phyloP scores from a whole-genome alignment of 2,797 vertebrate genomes.

The Aphelocoma californica region DNA sequence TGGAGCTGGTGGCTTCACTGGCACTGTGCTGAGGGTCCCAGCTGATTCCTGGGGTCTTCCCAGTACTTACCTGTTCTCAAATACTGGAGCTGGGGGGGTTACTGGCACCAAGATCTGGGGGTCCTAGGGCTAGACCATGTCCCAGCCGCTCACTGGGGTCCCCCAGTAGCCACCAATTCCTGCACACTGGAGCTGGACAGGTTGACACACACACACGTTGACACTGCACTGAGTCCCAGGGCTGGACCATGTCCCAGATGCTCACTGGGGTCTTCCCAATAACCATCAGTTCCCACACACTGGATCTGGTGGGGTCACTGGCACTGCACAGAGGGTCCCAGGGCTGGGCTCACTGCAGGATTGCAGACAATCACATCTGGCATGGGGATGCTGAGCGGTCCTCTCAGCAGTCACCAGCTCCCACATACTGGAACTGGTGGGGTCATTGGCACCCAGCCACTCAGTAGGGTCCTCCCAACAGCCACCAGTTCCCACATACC shows the following conservation, averaged over 20 bases:
- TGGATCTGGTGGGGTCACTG: background rate
- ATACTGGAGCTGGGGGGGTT: background rate
- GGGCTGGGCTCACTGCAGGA: background rate
- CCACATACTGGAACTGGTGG: rapidly evolving
- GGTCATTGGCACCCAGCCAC: background rate
- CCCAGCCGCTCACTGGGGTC: rapidly evolving
- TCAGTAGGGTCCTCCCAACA: background rate
- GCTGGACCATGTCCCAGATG: background rate
- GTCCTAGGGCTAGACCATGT: background rate
- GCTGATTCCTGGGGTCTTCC: background rate
- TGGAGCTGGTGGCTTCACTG: background rate
- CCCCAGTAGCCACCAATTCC: background rate
- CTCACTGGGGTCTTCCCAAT: background rate
- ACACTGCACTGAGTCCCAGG: background rate
- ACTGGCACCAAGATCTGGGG: background rate
- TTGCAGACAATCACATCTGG: background rate
- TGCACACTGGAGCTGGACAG: background rate
- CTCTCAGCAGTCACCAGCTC: background rate
- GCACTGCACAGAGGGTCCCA: rapidly evolving
- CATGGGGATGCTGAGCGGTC: background rate
- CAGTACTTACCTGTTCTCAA: background rate
- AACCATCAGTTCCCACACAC: background rate
- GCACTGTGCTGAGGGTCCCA: background rate
- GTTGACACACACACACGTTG: background rate
- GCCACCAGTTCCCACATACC: background rate